A percentile compares a stretch with the other conserved stretches of the same genome.
Conservation (phyloP, 92 coral and sea anemone species). For the Epizoanthus fatuus region DNA sequence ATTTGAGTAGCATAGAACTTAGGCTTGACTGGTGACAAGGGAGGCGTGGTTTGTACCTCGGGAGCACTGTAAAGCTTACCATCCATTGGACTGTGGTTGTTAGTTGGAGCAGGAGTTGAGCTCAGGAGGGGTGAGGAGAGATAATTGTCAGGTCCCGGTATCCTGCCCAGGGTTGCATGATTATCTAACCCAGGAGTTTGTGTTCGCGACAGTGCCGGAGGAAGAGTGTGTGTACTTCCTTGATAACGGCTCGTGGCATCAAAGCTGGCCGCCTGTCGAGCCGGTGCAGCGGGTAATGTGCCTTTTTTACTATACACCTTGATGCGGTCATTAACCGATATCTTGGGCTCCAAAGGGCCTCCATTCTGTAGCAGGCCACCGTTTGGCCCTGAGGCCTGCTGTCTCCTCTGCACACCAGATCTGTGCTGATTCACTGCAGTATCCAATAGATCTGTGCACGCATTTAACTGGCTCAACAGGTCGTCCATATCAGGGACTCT, state of each 20-base stretch:
- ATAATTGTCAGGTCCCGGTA: constrained; percentile 34
- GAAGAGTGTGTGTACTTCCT: background rate
- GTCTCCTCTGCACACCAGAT: constrained; percentile 10
- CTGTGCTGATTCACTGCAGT: constrained; percentile 67
- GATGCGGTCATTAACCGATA: constrained; percentile 30
- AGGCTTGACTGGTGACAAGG: constrained; percentile 72
- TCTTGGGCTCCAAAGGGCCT: constrained; percentile 15
- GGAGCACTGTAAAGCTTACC: constrained; percentile 76
- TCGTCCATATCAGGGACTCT: constrained; percentile 88
- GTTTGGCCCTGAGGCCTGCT: constrained; percentile 14
- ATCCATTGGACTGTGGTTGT: constrained; percentile 48
- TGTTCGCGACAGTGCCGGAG: constrained; percentile 32
- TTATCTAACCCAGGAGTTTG: constrained; percentile 19
- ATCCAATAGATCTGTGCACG: constrained; percentile 80
- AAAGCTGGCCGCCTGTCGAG: constrained; percentile 86
- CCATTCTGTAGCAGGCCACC: constrained; percentile 26
- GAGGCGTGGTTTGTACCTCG: constrained; percentile 69
- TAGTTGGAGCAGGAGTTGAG: constrained; percentile 35
- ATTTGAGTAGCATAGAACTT: constrained; percentile 81
- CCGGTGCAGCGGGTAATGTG: constrained; percentile 69
- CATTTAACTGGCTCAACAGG: constrained; percentile 86
- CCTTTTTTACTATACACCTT: constrained; percentile 10
- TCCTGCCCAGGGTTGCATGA: constrained; percentile 41
- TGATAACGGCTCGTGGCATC: constrained; percentile 74
- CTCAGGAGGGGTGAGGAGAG: constrained; percentile 18